These are phyloP conservation scores for Pontoporia blainvillei DNA, from an alignment of 2,113 vertebrate species.

Conservation along the genomic window DNA sequence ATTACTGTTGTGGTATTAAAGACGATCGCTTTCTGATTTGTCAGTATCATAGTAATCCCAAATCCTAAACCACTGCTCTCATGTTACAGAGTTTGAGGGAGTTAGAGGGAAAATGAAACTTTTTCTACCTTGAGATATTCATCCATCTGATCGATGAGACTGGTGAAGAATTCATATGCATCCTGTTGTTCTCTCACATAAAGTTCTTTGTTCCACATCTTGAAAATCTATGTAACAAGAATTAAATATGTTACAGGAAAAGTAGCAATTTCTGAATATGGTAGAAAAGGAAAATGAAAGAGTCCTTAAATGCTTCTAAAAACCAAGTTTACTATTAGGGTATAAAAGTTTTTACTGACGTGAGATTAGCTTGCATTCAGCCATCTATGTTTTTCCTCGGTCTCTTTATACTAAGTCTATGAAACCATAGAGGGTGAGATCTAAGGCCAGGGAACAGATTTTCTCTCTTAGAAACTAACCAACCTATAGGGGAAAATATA, in stretches of 20 bases:
- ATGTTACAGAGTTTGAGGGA: not conserved
- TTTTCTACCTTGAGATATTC: constrained; percentile 95
- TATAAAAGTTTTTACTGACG: not conserved
- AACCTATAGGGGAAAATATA: not conserved
- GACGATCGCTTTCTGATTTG: not conserved
- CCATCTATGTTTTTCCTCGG: not conserved
- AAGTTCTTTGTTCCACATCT: constrained; percentile 99
- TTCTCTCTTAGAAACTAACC: not conserved
- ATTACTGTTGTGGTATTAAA: not conserved
- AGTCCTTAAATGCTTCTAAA: not conserved
- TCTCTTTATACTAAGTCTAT: not conserved
- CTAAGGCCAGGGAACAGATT: not conserved
- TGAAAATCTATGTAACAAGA: constrained; percentile 90
- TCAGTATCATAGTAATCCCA: not conserved
- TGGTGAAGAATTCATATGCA: constrained; percentile 99
- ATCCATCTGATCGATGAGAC: constrained; percentile 97
- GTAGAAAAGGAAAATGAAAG: not conserved
- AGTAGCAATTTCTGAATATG: not conserved
- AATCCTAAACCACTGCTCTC: not conserved
- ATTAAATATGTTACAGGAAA: not conserved
- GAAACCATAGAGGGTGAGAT: not conserved
- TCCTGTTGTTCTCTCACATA: constrained; percentile 98
- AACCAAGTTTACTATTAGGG: not conserved
- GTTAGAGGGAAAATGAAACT: not conserved
- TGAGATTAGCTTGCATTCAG: not conserved